A percentile compares a stretch with the other conserved stretches of the same genome.
These are phyloP conservation scores for Pseudolycoriella hygida DNA, from an alignment of 2,888 invertebrate species.

Conservation along the genomic window DNA sequence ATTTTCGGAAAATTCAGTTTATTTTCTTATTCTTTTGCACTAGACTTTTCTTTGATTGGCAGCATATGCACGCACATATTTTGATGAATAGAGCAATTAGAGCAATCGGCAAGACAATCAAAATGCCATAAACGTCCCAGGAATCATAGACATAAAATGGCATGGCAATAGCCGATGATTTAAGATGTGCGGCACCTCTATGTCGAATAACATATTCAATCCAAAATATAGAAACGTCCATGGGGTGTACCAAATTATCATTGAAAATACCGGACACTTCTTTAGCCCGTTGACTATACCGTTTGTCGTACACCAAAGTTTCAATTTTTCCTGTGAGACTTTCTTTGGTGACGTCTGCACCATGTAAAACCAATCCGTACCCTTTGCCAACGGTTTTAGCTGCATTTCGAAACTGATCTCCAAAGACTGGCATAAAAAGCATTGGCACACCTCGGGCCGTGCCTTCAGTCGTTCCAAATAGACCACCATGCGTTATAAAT, in stretches of 20 bases:
- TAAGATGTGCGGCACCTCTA: conserved; percentile 26
- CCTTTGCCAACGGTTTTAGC: conserved; percentile 24
- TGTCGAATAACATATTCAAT: conserved; percentile 36
- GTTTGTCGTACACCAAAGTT: conserved; percentile 23
- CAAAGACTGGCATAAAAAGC: conserved; percentile 2
- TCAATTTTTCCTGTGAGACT: conserved; percentile 22
- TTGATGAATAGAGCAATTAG: too few species aligned
- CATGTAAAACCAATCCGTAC: conserved; percentile 24
- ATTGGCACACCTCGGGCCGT: conserved; percentile 16
- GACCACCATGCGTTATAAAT: conserved; percentile 28
- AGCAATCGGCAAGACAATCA: not conserved
- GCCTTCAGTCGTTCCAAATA: conserved; percentile 29
- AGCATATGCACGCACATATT: too few species aligned
- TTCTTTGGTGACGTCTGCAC: conserved; percentile 22
- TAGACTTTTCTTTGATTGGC: too few species aligned
- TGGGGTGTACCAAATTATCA: conserved; percentile 35
- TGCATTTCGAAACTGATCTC: conserved; percentile 21
- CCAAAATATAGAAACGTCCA: conserved; percentile 41
- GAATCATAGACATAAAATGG: conserved; percentile 27
- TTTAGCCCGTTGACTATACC: conserved; percentile 26
- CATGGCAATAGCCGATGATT: conserved; percentile 26
- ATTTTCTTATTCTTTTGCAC: too few species aligned
- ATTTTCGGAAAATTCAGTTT: too few species aligned
- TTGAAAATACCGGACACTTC: conserved; percentile 31
- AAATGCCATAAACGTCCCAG: conserved; percentile 31